Evolutionary conservation across 2,888 invertebrate species (phyloP).

Genomic region (Malacosoma neustria): DNA sequence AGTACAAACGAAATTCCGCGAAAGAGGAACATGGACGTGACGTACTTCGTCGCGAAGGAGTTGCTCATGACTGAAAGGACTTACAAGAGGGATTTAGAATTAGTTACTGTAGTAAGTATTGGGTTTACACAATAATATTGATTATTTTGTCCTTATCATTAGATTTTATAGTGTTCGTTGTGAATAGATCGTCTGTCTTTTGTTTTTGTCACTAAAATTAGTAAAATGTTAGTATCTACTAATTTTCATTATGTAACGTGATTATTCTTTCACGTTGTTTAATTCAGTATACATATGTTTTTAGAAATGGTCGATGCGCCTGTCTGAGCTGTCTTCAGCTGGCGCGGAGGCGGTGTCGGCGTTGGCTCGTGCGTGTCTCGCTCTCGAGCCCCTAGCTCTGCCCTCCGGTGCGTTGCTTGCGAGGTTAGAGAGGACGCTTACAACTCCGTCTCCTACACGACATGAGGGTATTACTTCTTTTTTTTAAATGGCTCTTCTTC

Average conservation of each 20-base stretch:
- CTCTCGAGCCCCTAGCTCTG: constrained; percentile 88
- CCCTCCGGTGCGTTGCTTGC: constrained; percentile 85
- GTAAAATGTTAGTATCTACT: too few relatives aligned
- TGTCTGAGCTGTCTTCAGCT: constrained; percentile 33
- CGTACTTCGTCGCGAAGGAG: constrained; percentile 92
- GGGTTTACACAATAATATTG: background rate
- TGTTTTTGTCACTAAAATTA: too few relatives aligned
- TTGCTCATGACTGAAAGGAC: constrained; percentile 96
- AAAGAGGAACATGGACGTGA: constrained; percentile 41
- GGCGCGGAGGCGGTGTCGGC: constrained; percentile 41
- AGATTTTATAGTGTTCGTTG: background rate
- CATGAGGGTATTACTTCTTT: constrained; percentile 31
- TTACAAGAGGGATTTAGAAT: constrained; percentile 94
- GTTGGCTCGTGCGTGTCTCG: constrained; percentile 68
- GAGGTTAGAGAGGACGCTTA: constrained; percentile 81
- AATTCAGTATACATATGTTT: too few relatives aligned
- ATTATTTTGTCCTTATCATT: background rate
- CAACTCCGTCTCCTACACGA: constrained; percentile 76
- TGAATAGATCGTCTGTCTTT: too few relatives aligned
- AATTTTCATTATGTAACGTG: too few relatives aligned
- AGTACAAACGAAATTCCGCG: constrained; percentile 28
- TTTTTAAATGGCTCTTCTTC: too few relatives aligned
- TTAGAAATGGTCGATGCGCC: constrained; percentile 53
- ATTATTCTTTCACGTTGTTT: too few relatives aligned
- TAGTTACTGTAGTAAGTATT: constrained; percentile 86